Base-by-base conservation (phyloP, 2,888 invertebrate genomes). In the Poecilobothrus nobilitatus region DNA sequence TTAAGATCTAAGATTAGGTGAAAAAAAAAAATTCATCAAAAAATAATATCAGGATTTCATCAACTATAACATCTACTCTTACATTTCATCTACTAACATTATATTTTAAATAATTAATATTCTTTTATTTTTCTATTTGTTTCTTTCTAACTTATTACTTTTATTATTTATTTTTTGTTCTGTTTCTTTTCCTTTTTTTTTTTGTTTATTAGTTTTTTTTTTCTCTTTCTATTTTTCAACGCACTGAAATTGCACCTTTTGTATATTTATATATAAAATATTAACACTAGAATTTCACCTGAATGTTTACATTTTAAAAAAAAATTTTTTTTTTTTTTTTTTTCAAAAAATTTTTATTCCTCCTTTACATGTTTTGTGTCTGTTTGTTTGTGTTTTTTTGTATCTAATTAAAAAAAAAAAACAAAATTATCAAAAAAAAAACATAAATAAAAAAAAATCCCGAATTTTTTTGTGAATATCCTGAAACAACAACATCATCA, bases 191-290 rank as follows among this genome's bases (percentile, higher is more conserved):
- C 7, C 9, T 53, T 2, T 18, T 53, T 18, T 53, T 53, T 53
- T 53, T 9, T 7, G 20, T 37, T 7, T 37, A 18, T 27, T 12
- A 2, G 20, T 20, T 37, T 65, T 65, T 12, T 15, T 65, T 34
- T 33, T n/a, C 12, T 1, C 12, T 64, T 27, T 18, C n/a, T 33
- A 20, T 34, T 34, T 18, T n/a, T 10, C 33, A 33, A 33, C 9
- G 65, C 65, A 65, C 65, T 37, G 65, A 65, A 65, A 65, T 65
- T 65, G 65, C 65, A 65, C 65, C 65, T 65, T 64, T 6, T 53
- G 15, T 53, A 53, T 41, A 53, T 53, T 12, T 53, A 53, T 12
- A 53, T 18, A 27, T 27, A 18, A 53, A 53, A 53, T 53, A 37
- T 37, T 37, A 53, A 53, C 9, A 41, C 53, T 53, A 53, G 53